Base-by-base conservation (phyloP, 2,113 vertebrate species). In the Osmerus eperlanus region DNA sequence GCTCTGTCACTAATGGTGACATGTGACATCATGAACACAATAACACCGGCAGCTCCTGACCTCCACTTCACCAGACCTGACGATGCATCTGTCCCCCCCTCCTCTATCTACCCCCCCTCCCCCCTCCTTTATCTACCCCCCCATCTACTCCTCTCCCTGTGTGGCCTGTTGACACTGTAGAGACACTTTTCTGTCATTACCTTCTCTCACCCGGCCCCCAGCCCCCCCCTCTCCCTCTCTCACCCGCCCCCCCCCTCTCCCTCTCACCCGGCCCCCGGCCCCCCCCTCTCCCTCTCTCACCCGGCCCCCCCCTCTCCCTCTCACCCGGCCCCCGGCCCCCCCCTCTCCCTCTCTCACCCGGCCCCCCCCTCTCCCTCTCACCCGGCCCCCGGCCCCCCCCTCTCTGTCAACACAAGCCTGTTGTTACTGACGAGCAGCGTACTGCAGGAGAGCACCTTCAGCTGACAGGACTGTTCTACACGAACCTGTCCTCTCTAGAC, bases 1-100 rank as follows among this genome's bases (percentile, higher is more conserved):
- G 70, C 71, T 61, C 12, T 4, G 36, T 56, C 63, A 16, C 9
- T 73, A 62, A 80, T 68, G 32, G 51, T 65, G 70, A 85, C 80
- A 83, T 14, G 56, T 72, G 80, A 70, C 85, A 68, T 77, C 74
- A 66, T 15, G 32, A 55, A n/a, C 25, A 76, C 72, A 65, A 29
- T 60, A 69, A 74, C 58, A 23, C 21, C 13, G 51, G 25, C 0
- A 60, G n/a, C 52, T 13, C 71, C 75, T 79, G 54, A 84, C 63
- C 65, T 18, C 3, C n/a, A 13, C 29, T 66, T 13, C 21, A 62
- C 68, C 12, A 28, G 12, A 25, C 25, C 19, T 11, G 9, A 23
- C 19, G 19, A 29, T 29, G 5, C 71, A 72, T 60, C 68, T 78
- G 58, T 78, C 70, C 80, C 32, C 32, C 32, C 32, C 32, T 36